These are phyloP conservation scores for Cardiocondyla obscurior DNA, from an alignment of 1,140 invertebrate species.

Conservation along the genomic window DNA sequence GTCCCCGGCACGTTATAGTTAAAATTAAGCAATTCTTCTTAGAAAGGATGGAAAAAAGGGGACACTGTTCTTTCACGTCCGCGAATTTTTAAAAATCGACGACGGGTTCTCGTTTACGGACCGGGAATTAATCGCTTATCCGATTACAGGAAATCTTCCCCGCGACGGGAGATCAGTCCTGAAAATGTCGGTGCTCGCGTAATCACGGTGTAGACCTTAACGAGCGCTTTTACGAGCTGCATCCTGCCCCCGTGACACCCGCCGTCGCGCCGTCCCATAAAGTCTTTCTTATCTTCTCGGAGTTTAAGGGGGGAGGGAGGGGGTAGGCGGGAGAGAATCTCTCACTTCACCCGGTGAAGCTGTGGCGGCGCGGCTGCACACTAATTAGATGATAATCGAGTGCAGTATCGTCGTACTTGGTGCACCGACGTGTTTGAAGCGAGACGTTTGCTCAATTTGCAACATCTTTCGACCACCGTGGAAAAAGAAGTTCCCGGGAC, in stretches of 20 bases:
- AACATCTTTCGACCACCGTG: not conserved
- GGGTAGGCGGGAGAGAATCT: not conserved
- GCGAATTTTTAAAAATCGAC: slow-evolving; percentile 39
- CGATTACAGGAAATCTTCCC: slow-evolving; percentile 34
- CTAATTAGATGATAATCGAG: slow-evolving; percentile 49
- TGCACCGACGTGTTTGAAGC: not conserved
- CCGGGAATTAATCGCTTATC: slow-evolving; percentile 50
- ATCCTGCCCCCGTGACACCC: slow-evolving; percentile 21
- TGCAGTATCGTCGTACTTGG: not conserved
- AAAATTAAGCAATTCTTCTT: slow-evolving; percentile 37
- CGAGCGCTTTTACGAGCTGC: slow-evolving; percentile 52
- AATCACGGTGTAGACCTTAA: slow-evolving; percentile 56
- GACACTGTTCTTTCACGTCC: not conserved
- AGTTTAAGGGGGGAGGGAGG: too few relatives aligned
- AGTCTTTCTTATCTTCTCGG: slow-evolving; percentile 38
- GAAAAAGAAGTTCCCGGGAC: slow-evolving; percentile 25
- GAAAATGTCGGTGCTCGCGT: slow-evolving; percentile 39
- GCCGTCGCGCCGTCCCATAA: not conserved
- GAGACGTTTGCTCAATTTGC: not conserved
- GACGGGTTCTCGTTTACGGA: slow-evolving; percentile 32
- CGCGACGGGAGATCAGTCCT: slow-evolving; percentile 48
- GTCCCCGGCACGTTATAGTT: not conserved
- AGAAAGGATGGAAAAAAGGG: not conserved
- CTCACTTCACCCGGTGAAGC: not conserved
- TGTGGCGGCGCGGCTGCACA: not conserved